Evolutionary conservation across 2,888 invertebrate species (phyloP), one percentile per base, ranked within the genome.

Genomic region (Phlogophora meticulosa): DNA sequence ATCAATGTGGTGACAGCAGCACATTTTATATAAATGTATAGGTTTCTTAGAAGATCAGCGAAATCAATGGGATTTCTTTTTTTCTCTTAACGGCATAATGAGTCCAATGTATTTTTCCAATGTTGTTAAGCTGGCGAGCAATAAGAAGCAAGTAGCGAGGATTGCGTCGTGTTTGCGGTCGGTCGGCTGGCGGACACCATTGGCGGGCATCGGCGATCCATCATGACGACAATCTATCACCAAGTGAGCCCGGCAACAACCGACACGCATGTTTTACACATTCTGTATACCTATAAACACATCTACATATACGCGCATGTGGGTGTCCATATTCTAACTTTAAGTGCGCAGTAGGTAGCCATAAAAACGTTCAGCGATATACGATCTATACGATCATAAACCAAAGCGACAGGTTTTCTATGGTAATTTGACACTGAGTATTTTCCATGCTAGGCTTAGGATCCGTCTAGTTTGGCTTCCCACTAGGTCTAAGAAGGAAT

Each of bases 181-280:
- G 87, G 82, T 81, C 48, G 69, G 65, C 74, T 68, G 53, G 70
- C 76, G 76, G 81, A 81, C 83, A 83, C 81, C 83, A 88, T 84
- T 85, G 86, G 87, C 84, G 80, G 81, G 59, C 70, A 77, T 62
- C 74, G 81, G 80, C 87, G 88, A 93, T 92, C 92, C 90, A 92
- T 92, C 92, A 93, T 87, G 87, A 82, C 86, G 85, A 85, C 91
- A 87, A 92, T 92, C 91, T 90, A 91, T 92, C 91, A 92, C 87
- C 81, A 80, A 80, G 84, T 82, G 83, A 73, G 64, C 67, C 58
- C 55, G 56, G 60, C 63, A 56, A 75, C 67, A 71, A 65, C 69
- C 66, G 80, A 84, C 83, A 82, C 83, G 79, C 84, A 73, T 79
- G 81, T 83, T 82, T 78, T 80, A 84, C 78, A 72, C 76, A 62